phyloP scores from a whole-genome alignment of 2,888 invertebrate genomes.

The Calephelis perditalis region DNA sequence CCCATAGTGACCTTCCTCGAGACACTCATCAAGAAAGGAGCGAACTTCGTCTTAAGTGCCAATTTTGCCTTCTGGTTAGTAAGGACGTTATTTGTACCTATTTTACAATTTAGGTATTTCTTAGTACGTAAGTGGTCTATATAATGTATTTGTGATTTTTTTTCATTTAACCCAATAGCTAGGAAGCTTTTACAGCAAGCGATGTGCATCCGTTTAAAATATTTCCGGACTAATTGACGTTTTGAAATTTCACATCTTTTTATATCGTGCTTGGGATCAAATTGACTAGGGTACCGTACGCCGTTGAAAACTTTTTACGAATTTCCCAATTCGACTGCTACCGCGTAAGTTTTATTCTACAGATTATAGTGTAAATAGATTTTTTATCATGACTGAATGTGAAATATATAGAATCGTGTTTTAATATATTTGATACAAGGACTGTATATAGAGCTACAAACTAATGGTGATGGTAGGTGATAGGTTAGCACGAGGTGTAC shows the following conservation, averaged over 20 bases:
- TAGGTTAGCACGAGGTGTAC: constrained; percentile 9
- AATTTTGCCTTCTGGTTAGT: constrained; percentile 78
- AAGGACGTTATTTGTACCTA: constrained; percentile 76
- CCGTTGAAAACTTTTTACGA: constrained; percentile 34
- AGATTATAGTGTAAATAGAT: constrained; percentile 43
- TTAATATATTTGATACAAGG: constrained; percentile 21
- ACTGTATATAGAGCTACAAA: constrained; percentile 13
- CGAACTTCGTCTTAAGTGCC: constrained; percentile 73
- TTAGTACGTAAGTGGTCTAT: constrained; percentile 71
- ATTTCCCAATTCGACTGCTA: constrained; percentile 57
- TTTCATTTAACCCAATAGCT: constrained; percentile 31
- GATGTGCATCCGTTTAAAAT: constrained; percentile 19
- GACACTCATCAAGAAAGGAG: constrained; percentile 52
- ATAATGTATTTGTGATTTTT: constrained; percentile 56
- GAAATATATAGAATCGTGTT: constrained; percentile 30
- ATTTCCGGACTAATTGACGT: constrained; percentile 14
- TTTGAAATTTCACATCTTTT: constrained; percentile 38
- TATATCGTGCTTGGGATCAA: constrained; percentile 76
- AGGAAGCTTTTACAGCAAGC: constrained; percentile 29
- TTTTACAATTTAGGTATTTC: constrained; percentile 70
- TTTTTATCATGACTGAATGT: constrained; percentile 36
- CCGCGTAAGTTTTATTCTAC: constrained; percentile 43
- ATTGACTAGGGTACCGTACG: constrained; percentile 36
- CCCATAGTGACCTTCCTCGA: constrained; percentile 41
- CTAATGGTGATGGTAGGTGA: constrained; percentile 14